Percentiles rank a stretch among this genome's conserved stretches.
These are phyloP conservation scores for Margaritifera margaritifera DNA, from an alignment of 2,888 invertebrate species.

Conservation along the genomic window DNA sequence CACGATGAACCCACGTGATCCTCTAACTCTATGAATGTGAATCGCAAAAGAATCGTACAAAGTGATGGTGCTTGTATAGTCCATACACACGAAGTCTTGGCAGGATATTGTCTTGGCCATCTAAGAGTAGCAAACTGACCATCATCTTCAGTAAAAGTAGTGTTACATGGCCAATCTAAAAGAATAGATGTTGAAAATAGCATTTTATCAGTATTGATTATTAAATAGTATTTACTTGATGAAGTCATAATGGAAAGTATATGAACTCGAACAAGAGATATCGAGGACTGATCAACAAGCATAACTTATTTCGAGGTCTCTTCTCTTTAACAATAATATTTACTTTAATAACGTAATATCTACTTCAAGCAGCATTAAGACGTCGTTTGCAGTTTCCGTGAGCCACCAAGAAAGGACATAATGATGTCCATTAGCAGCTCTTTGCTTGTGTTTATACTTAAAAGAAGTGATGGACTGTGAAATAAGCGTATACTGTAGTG, in stretches of 20 bases:
- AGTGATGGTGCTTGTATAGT: constrained; percentile 52
- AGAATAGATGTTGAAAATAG: constrained; percentile 1
- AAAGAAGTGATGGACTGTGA: not conserved
- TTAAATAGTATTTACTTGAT: too few relatives aligned
- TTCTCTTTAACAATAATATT: too few relatives aligned
- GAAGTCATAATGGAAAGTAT: too few relatives aligned
- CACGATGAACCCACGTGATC: constrained; percentile 58
- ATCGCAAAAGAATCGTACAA: constrained; percentile 51
- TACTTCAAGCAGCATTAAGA: too few relatives aligned
- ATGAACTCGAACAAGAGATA: too few relatives aligned
- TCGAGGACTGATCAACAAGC: too few relatives aligned
- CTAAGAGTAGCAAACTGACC: constrained; percentile 67
- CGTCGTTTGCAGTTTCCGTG: too few relatives aligned
- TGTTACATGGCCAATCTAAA: constrained; percentile 68
- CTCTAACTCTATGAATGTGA: constrained; percentile 62
- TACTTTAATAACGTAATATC: too few relatives aligned
- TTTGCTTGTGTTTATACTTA: too few relatives aligned
- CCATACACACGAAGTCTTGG: constrained; percentile 60
- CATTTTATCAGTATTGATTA: not conserved
- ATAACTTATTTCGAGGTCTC: too few relatives aligned
- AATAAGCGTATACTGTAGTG: not conserved
- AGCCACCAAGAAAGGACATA: too few relatives aligned
- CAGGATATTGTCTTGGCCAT: constrained; percentile 64
- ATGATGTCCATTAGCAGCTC: too few relatives aligned
- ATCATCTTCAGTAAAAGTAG: constrained; percentile 48